Percentiles rank a stretch among this genome's conserved stretches.
phyloP scores from a whole-genome alignment of 1,140 invertebrate species.

The Zaprionus tsacasi region DNA sequence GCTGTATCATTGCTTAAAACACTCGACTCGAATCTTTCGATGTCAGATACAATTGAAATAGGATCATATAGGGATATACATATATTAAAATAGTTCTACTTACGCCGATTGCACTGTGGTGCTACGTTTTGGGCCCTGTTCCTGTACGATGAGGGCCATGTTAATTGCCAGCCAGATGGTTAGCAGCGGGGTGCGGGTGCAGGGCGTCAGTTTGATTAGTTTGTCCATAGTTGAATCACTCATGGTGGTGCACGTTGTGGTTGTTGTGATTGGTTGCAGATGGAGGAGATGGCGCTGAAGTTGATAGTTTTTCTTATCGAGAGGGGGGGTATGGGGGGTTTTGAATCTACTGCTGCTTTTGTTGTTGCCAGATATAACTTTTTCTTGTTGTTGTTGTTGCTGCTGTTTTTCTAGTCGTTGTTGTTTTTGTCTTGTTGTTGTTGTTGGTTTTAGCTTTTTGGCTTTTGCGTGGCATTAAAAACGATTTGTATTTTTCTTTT shows the following conservation, averaged over 20 bases:
- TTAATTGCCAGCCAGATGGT: slow-evolving; percentile 83
- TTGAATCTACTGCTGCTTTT: slow-evolving; percentile 2
- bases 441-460: slow-evolving; percentile 23
- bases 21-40: too few relatives aligned
- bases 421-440: slow-evolving; percentile 20
- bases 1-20: too few relatives aligned
- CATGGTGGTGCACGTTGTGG: slow-evolving; percentile 61
- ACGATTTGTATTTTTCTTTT: slow-evolving; percentile 4
- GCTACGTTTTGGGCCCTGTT: slow-evolving; percentile 71
- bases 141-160: slow-evolving; percentile 78
- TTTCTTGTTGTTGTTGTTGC: slow-evolving; percentile 26
- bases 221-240: slow-evolving; percentile 81
- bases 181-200: slow-evolving; percentile 71
- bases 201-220: slow-evolving; percentile 67
- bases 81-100: slow-evolving; percentile 43
- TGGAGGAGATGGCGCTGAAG: slow-evolving; percentile 1
- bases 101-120: slow-evolving; percentile 81
- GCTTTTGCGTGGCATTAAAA: slow-evolving; percentile 42
- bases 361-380: slow-evolving; percentile 26
- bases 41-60: neutral
- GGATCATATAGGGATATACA: neutral
- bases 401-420: slow-evolving; percentile 45
- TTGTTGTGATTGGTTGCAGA: slow-evolving; percentile 19
- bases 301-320: neutral
- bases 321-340: neutral